phyloP scores from a whole-genome alignment of 1,140 invertebrate genomes.

The Augochlora pura region DNA sequence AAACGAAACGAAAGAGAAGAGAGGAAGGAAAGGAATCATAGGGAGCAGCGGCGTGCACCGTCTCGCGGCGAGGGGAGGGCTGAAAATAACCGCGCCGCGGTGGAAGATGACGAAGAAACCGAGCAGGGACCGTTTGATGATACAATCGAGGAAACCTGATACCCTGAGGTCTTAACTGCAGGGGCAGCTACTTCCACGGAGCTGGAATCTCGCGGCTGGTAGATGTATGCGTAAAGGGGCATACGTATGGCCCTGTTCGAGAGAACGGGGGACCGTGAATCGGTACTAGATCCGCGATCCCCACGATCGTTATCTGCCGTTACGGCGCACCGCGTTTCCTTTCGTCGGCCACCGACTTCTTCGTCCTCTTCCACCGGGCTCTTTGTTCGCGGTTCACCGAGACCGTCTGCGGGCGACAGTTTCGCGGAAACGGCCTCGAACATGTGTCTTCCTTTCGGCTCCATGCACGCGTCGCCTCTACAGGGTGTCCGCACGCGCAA shows the following conservation, averaged over 20 bases:
- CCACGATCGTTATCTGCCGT: constrained; percentile 52
- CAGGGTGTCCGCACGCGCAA: too few species aligned
- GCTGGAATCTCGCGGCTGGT: constrained; percentile 54
- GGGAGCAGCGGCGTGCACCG: not conserved
- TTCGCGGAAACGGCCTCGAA: constrained; percentile 54
- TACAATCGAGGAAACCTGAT: constrained; percentile 67
- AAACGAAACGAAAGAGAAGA: too few species aligned
- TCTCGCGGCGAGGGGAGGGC: constrained; percentile 22
- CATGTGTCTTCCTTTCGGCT: constrained; percentile 15
- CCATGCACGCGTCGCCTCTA: not conserved
- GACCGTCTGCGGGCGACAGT: constrained; percentile 38
- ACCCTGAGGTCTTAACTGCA: constrained; percentile 64
- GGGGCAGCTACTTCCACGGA: constrained; percentile 63
- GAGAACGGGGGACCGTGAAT: constrained; percentile 32
- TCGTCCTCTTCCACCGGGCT: constrained; percentile 30
- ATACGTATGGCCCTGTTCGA: constrained; percentile 46
- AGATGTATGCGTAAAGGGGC: constrained; percentile 42
- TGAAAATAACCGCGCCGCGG: constrained; percentile 34
- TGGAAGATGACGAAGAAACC: constrained; percentile 57
- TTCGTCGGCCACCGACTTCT: constrained; percentile 42
- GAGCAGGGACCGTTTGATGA: constrained; percentile 57
- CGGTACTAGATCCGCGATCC: constrained; percentile 54
- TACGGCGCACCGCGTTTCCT: constrained; percentile 52
- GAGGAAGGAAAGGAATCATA: constrained; percentile 10
- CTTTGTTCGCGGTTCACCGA: constrained; percentile 38